Percentiles rank a stretch among this genome's conserved stretches.
These are phyloP conservation scores for Zootoca vivipara DNA, from an alignment of 2,113 vertebrate genomes.

Conservation along the genomic window DNA sequence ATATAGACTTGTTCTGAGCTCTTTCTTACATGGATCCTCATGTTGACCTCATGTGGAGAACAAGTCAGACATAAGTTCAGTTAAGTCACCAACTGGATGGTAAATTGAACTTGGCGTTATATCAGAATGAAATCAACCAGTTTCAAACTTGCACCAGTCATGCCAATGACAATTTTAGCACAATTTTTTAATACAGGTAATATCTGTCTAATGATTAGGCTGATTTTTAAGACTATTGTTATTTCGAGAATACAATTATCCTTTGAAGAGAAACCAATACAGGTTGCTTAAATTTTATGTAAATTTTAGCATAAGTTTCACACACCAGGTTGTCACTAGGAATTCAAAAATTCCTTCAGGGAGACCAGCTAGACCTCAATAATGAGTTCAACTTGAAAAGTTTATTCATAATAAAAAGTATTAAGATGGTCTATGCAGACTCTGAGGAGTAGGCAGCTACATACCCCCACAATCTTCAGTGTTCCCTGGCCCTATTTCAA, in stretches of 20 bases:
- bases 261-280: conserved; percentile 24
- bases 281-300: not conserved
- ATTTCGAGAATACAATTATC: conserved; percentile 12
- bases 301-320: conserved; percentile 17
- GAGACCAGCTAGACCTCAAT: not conserved
- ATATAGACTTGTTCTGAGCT: conserved; percentile 23
- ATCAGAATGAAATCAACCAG: conserved; percentile 27
- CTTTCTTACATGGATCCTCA: conserved; percentile 36
- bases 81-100: conserved; percentile 8
- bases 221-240: not conserved
- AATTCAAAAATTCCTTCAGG: not conserved
- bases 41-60: conserved; percentile 28
- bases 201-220: not conserved
- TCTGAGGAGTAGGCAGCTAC: not conserved
- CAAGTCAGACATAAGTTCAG: not conserved
- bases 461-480: not conserved
- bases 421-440: not conserved
- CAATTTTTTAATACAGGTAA: conserved; percentile 8
- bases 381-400: not conserved
- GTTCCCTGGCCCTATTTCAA: not conserved
- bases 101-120: conserved; percentile 23
- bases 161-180: not conserved
- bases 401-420: not conserved
- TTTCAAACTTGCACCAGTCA: conserved; percentile 23
- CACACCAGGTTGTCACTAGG: not conserved